These are phyloP conservation scores for Selenia dentaria DNA, from an alignment of 2,888 invertebrate species.

Conservation along the genomic window DNA sequence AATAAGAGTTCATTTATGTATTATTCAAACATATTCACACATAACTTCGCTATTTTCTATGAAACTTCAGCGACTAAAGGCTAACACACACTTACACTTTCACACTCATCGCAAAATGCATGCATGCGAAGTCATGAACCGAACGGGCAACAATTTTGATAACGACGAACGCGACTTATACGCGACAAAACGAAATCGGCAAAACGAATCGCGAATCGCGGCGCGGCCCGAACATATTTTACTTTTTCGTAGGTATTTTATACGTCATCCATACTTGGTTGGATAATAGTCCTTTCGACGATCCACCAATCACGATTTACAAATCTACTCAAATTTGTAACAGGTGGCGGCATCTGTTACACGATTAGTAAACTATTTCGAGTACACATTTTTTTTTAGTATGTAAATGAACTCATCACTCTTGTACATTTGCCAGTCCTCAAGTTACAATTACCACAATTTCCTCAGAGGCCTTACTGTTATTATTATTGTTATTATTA, in stretches of 20 bases:
- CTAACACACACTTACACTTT: no score
- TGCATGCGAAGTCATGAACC: no score
- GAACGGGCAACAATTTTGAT: slow-evolving; percentile 1
- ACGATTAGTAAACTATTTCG: no score
- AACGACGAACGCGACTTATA: neutral
- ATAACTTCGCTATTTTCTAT: neutral
- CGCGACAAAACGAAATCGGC: neutral
- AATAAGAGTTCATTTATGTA: slow-evolving; percentile 12
- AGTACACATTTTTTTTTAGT: no score
- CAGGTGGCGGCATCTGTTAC: slow-evolving; percentile 49
- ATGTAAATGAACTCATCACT: no score
- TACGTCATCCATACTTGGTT: slow-evolving; percentile 54
- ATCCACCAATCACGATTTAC: slow-evolving; percentile 55
- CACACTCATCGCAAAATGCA: slow-evolving; percentile 4
- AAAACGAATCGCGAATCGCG: slow-evolving; percentile 43
- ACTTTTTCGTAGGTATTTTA: slow-evolving; percentile 57
- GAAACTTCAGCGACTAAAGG: neutral
- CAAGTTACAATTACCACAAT: no score
- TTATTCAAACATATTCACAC: slow-evolving; percentile 1
- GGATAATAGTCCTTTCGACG: slow-evolving; percentile 51
- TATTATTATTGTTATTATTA: no score
- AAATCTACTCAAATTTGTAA: slow-evolving; percentile 32
- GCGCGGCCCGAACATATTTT: slow-evolving; percentile 52
- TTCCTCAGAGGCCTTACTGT: no score
- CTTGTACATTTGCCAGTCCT: no score